Percentiles rank a stretch among this genome's conserved stretches.
phyloP scores from a whole-genome alignment of 2,888 invertebrate genomes.

The Pristionchus fissidentatus region DNA sequence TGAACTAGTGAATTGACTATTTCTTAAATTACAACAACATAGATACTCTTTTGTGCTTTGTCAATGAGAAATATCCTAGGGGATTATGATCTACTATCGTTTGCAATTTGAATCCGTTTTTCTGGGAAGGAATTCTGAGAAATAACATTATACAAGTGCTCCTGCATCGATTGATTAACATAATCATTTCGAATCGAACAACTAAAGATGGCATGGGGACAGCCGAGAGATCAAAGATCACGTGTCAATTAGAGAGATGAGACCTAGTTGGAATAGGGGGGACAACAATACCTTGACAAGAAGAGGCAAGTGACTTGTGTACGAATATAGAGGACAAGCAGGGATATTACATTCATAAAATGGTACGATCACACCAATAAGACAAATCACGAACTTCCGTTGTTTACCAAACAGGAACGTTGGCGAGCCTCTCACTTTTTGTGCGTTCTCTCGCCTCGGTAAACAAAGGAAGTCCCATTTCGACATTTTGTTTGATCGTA shows the following conservation, averaged over 20 bases:
- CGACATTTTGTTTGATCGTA: too few relatives aligned
- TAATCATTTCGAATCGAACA: constrained; percentile 18
- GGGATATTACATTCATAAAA: too few relatives aligned
- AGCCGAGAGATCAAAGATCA: constrained; percentile 36
- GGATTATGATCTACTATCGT: not conserved
- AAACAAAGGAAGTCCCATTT: too few relatives aligned
- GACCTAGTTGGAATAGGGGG: constrained; percentile 35
- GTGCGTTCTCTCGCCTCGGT: too few relatives aligned
- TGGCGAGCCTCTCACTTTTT: too few relatives aligned
- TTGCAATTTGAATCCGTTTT: constrained; percentile 15
- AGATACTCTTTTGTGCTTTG: not conserved
- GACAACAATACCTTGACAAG: not conserved
- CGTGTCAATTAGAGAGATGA: constrained; percentile 10
- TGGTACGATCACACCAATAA: too few relatives aligned
- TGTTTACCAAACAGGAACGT: too few relatives aligned
- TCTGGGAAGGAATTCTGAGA: too few relatives aligned
- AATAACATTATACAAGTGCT: constrained; percentile 5
- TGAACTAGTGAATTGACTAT: constrained; percentile 15
- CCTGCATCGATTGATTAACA: constrained; percentile 15
- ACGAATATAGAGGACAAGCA: too few relatives aligned
- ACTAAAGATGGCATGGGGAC: constrained; percentile 7
- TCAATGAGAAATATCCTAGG: not conserved
- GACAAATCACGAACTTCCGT: too few relatives aligned
- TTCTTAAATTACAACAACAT: not conserved
- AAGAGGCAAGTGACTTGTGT: constrained; percentile 20